Evolutionary conservation across 2,888 invertebrate genomes (phyloP).

Genomic region (Bruchidius siliquastri): DNA sequence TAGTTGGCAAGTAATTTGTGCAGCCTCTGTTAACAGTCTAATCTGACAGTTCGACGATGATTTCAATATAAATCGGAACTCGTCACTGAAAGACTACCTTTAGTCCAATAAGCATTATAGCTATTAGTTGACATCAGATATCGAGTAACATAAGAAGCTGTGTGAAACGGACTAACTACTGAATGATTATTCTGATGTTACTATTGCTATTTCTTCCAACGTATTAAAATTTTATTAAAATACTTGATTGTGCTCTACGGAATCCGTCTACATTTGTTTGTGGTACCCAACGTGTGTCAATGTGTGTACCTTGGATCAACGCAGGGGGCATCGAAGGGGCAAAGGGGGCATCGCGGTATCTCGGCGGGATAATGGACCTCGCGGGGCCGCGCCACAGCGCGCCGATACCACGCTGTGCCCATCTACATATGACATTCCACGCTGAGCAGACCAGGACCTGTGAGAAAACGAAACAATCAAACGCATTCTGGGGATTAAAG

Average conservation of each 20-base stretch:
- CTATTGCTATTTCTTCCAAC: too few relatives aligned
- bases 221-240: too few relatives aligned
- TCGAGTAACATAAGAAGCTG: too few relatives aligned
- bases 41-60: too few relatives aligned
- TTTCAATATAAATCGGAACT: too few relatives aligned
- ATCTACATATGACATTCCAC: conserved; percentile 39
- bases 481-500: conserved; percentile 28
- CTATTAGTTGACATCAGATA: too few relatives aligned
- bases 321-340: neutral
- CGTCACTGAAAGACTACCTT: too few relatives aligned
- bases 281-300: neutral
- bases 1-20: too few relatives aligned
- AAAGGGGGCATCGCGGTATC: conserved; percentile 14
- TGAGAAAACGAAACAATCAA: conserved; percentile 41
- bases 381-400: conserved; percentile 12
- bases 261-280: neutral
- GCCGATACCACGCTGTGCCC: conserved; percentile 29
- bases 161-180: too few relatives aligned
- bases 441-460: conserved; percentile 25
- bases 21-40: too few relatives aligned
- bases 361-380: conserved; percentile 29
- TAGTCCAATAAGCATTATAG: too few relatives aligned
- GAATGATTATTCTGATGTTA: too few relatives aligned
- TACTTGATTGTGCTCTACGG: neutral
- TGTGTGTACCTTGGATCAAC: neutral